Percentiles rank a stretch among this genome's conserved stretches.
These are phyloP conservation scores for Corythornis cristatus DNA, from an alignment of 2,113 vertebrate genomes.

Conservation along the genomic window DNA sequence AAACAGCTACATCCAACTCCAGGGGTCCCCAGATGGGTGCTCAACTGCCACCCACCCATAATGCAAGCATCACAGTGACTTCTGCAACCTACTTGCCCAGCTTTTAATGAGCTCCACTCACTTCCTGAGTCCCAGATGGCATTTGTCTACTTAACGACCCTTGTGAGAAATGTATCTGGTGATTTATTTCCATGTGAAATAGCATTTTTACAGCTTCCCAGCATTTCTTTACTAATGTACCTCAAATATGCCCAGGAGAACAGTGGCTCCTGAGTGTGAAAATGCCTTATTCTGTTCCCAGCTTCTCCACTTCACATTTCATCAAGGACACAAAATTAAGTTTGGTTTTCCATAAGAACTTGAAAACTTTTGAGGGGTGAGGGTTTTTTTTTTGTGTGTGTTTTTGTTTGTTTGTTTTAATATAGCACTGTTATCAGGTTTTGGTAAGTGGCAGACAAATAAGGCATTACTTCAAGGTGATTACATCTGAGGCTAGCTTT, in stretches of 20 bases:
- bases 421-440: not conserved
- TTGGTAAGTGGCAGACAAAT: not conserved
- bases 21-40: fast-evolving
- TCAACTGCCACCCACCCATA: fast-evolving
- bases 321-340: not conserved
- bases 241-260: not conserved
- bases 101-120: not conserved
- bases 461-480: not conserved
- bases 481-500: not conserved
- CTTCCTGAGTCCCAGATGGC: not conserved
- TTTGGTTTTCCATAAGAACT: not conserved
- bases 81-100: not conserved
- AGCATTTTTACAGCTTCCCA: not conserved
- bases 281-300: not conserved
- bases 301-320: not conserved
- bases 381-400: too few relatives aligned
- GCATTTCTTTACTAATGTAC: fast-evolving
- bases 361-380: not conserved
- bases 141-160: not conserved
- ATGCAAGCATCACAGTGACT: fast-evolving
- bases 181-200: not conserved
- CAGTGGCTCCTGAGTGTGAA: not conserved
- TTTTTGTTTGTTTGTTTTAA: too few relatives aligned
- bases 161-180: not conserved
- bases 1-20: fast-evolving